These are phyloP conservation scores for Melanostigma gelatinosum DNA, from an alignment of 2,113 vertebrate genomes.

Conservation along the genomic window DNA sequence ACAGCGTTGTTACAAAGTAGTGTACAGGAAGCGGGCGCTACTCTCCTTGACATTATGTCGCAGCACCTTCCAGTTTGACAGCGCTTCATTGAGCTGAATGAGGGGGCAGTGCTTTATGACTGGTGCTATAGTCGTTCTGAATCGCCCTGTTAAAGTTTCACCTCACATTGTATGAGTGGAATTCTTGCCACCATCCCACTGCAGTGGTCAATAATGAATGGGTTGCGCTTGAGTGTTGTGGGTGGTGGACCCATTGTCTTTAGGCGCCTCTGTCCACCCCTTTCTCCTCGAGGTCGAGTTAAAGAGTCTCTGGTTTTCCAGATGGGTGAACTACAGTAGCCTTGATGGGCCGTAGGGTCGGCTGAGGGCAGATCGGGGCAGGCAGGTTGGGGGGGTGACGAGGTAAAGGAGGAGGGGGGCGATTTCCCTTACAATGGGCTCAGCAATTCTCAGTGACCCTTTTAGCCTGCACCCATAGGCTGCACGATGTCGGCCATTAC, in stretches of 20 bases:
- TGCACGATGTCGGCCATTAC: slow-evolving; percentile 72
- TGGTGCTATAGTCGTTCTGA: slow-evolving; percentile 8
- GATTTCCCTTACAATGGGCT: slow-evolving; percentile 63
- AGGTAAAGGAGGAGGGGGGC: neutral
- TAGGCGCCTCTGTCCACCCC: neutral
- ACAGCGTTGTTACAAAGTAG: neutral
- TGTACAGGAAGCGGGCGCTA: neutral
- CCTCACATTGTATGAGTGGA: slow-evolving; percentile 50
- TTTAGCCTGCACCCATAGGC: slow-evolving; percentile 59
- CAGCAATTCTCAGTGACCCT: slow-evolving; percentile 69
- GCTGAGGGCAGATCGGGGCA: slow-evolving; percentile 44
- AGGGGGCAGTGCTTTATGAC: neutral
- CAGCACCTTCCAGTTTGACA: neutral
- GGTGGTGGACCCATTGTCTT: slow-evolving; percentile 29
- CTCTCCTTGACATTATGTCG: too few relatives aligned
- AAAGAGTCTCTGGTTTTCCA: slow-evolving; percentile 67
- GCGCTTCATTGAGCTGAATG: neutral
- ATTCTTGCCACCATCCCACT: slow-evolving; percentile 27
- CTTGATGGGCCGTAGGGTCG: slow-evolving; percentile 53
- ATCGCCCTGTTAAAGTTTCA: slow-evolving; percentile 31
- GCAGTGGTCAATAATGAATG: slow-evolving; percentile 56
- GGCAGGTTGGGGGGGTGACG: neutral
- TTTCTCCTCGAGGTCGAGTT: slow-evolving; percentile 39
- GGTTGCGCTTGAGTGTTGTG: neutral
- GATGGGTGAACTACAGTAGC: slow-evolving; percentile 72